Evolutionary conservation across 1,140 invertebrate genomes (phyloP).

Genomic region (Zaprionus lachaisei): DNA sequence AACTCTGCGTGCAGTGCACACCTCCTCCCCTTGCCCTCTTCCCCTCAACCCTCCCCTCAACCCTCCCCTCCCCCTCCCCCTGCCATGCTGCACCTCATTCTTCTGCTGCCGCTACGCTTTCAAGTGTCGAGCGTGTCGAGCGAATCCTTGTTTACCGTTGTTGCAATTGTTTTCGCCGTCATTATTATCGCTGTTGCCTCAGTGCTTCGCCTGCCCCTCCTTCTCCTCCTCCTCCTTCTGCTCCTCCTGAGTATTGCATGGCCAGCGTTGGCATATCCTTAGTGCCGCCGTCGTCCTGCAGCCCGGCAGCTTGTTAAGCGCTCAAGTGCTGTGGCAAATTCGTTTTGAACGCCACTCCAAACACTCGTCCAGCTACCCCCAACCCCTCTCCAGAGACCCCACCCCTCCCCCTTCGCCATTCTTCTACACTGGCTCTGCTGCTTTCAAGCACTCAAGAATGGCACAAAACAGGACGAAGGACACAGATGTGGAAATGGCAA

Average conservation of each 20-base stretch:
- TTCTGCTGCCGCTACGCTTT: slow-evolving; percentile 26
- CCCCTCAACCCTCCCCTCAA: too few species aligned
- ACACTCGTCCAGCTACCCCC: slow-evolving; percentile 45
- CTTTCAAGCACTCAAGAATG: slow-evolving; percentile 40
- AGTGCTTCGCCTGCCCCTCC: slow-evolving; percentile 27
- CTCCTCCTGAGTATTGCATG: slow-evolving; percentile 45
- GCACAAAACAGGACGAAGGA: slow-evolving; percentile 14
- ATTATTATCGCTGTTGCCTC: slow-evolving; percentile 70
- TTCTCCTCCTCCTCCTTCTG: slow-evolving; percentile 23
- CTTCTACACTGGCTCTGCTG: slow-evolving; percentile 17
- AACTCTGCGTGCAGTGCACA: slow-evolving; percentile 16
- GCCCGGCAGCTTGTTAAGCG: slow-evolving; percentile 68
- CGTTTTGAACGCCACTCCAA: slow-evolving; percentile 77
- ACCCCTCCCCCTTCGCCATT: not conserved
- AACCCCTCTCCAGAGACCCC: not conserved
- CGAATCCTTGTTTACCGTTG: slow-evolving; percentile 78
- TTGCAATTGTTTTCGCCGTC: slow-evolving; percentile 79
- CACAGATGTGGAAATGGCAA: slow-evolving; percentile 62
- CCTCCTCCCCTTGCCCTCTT: not conserved
- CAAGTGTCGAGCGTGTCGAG: slow-evolving; percentile 75
- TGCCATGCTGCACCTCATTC: not conserved
- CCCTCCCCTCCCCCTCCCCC: too few species aligned
- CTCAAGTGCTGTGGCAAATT: slow-evolving; percentile 82
- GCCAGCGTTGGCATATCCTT: slow-evolving; percentile 37
- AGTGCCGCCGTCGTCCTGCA: slow-evolving; percentile 26